Evolutionary conservation across 2,888 invertebrate genomes (phyloP).

Genomic region (Parnassius mnemosyne): DNA sequence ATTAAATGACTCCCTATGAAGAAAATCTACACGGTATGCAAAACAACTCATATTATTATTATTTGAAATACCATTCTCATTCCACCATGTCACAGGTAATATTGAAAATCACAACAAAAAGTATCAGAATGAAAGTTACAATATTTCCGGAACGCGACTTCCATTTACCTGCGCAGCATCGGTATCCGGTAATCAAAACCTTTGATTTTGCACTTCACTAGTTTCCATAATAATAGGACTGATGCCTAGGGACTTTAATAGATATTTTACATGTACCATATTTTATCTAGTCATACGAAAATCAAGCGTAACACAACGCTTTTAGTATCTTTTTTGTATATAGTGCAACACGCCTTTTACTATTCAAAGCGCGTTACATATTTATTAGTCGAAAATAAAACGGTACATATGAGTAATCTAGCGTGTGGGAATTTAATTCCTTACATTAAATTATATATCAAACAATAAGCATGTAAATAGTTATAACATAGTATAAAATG

Average conservation of each 20-base stretch:
- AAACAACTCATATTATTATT: too few species aligned
- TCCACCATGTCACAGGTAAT: too few species aligned
- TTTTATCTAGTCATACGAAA: background rate
- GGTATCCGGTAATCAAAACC: constrained; percentile 15
- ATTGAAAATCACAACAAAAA: background rate
- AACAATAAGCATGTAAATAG: background rate
- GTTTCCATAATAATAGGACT: constrained; percentile 12
- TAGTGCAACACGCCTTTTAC: constrained; percentile 31
- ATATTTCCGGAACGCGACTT: background rate
- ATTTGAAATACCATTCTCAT: too few species aligned
- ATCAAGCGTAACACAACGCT: background rate
- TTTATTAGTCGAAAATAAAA: constrained; percentile 43
- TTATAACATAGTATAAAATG: too few species aligned
- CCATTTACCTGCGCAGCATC: background rate
- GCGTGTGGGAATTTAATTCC: constrained; percentile 7
- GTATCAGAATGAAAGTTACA: background rate
- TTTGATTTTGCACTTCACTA: constrained; percentile 18
- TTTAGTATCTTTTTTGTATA: background rate
- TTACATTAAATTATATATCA: background rate
- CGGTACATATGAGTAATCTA: constrained; percentile 35
- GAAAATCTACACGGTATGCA: too few species aligned
- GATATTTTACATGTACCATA: constrained; percentile 11
- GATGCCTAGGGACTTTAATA: constrained; percentile 17
- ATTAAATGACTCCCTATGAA: too few species aligned
- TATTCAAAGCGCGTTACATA: constrained; percentile 43